Conservation (phyloP, 2,113 vertebrate species). For the Microtus ochrogaster region DNA sequence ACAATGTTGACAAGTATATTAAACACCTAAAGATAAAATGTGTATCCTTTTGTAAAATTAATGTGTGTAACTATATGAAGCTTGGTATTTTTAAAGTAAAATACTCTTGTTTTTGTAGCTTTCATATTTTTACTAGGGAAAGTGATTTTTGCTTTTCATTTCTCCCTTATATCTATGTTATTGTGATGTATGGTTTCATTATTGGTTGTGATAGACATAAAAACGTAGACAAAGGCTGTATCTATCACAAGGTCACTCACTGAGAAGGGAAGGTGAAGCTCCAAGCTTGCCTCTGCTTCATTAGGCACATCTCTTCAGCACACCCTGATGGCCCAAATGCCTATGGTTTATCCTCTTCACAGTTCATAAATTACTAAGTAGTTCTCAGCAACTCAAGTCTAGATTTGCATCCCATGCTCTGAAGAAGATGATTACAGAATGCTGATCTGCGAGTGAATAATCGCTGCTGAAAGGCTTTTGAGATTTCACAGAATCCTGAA, state of each 20-base stretch:
- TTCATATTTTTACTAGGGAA: neutral
- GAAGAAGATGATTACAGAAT: slow-evolving; percentile 66
- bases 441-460: slow-evolving; percentile 60
- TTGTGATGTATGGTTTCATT: neutral
- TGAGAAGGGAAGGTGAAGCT: slow-evolving; percentile 24
- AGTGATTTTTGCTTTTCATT: neutral
- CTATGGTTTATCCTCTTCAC: slow-evolving; percentile 54
- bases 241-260: slow-evolving; percentile 16
- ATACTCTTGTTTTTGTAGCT: neutral
- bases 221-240: neutral
- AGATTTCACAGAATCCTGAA: slow-evolving; percentile 64
- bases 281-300: neutral
- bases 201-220: neutral
- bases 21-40: neutral
- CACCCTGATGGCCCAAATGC: neutral
- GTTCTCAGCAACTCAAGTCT: slow-evolving; percentile 53
- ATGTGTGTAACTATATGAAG: neutral
- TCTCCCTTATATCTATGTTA: neutral
- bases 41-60: neutral
- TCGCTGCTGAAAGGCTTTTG: slow-evolving; percentile 66
- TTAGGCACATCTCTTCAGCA: slow-evolving; percentile 17
- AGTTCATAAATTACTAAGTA: slow-evolving; percentile 68
- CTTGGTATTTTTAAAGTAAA: neutral
- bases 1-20: neutral
- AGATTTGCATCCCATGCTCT: slow-evolving; percentile 56